A percentile compares a stretch with the other conserved stretches of the same genome.
Evolutionary conservation across 2,113 vertebrate species (phyloP).

Genomic region (Chauna torquata): DNA sequence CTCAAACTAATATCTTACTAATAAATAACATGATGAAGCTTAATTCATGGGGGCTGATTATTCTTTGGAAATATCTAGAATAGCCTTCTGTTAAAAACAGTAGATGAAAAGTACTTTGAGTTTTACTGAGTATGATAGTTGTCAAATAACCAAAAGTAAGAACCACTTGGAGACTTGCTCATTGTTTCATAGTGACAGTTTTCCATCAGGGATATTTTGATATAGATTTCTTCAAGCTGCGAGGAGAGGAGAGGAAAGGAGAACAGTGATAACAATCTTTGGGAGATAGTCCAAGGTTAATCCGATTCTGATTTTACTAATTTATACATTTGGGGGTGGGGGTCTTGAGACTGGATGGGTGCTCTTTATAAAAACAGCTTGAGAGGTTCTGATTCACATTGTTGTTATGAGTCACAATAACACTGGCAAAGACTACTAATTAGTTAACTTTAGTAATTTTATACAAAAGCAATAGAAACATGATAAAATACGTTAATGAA

Average conservation of each 20-base stretch:
- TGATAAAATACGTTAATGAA: not conserved
- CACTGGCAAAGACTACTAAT: not conserved
- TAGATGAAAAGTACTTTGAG: not conserved
- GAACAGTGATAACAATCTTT: not conserved
- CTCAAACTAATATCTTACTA: not conserved
- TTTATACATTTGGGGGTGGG: not conserved
- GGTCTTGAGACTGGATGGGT: not conserved
- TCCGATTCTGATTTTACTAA: not conserved
- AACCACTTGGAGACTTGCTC: not conserved
- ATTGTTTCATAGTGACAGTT: not conserved
- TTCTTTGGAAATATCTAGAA: not conserved
- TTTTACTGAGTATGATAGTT: not conserved
- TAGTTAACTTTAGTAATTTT: not conserved
- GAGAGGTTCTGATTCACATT: conserved; percentile 22
- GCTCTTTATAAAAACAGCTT: not conserved
- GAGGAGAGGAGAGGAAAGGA: not conserved
- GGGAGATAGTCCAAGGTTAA: not conserved
- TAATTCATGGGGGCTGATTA: not conserved
- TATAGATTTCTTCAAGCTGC: not conserved
- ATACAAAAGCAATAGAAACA: not conserved
- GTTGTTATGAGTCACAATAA: conserved; percentile 12
- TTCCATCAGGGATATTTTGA: not conserved
- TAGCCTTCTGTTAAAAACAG: not conserved
- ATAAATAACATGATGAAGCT: not conserved
- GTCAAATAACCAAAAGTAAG: not conserved